phyloP scores from a whole-genome alignment of 2,113 vertebrate species.

The Lepus timidus region DNA sequence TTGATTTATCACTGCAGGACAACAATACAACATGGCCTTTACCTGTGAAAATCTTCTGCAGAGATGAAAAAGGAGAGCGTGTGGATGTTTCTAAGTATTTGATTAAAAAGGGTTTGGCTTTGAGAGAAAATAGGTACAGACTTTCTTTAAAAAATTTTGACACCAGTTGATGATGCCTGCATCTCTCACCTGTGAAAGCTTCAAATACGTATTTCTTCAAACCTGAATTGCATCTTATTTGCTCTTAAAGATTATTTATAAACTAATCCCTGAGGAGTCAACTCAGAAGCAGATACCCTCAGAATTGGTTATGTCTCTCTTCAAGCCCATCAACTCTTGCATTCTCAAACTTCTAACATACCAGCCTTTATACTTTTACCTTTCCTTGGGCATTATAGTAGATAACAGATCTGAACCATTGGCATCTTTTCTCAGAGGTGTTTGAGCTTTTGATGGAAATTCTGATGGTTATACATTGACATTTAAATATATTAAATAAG shows the following conservation, averaged over 20 bases:
- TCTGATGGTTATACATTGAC: background rate
- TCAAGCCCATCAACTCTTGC: background rate
- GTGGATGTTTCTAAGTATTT: conserved; percentile 93
- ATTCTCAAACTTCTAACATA: conserved; percentile 21
- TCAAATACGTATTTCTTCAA: conserved; percentile 22
- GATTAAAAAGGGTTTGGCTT: conserved; percentile 92
- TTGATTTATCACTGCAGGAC: conserved; percentile 86
- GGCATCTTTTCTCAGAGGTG: conserved; percentile 8
- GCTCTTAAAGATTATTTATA: conserved; percentile 58
- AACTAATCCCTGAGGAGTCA: background rate
- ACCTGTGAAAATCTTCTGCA: conserved; percentile 90
- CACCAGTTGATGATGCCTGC: background rate
- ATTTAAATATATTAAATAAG: conserved; percentile 28
- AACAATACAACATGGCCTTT: conserved; percentile 83
- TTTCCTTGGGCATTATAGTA: background rate
- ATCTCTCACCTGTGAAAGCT: background rate
- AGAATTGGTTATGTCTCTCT: conserved; percentile 37
- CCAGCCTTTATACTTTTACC: conserved; percentile 27
- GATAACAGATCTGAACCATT: background rate
- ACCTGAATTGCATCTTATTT: conserved; percentile 37
- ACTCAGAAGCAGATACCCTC: conserved; percentile 41
- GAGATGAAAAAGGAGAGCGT: conserved; percentile 87
- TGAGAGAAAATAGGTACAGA: conserved; percentile 90
- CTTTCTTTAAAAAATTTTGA: background rate
- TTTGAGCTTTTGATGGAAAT: conserved; percentile 36